A percentile compares a stretch with the other conserved stretches of the same genome.
phyloP scores from a whole-genome alignment of 2,888 invertebrate species.

The Antitype chi region DNA sequence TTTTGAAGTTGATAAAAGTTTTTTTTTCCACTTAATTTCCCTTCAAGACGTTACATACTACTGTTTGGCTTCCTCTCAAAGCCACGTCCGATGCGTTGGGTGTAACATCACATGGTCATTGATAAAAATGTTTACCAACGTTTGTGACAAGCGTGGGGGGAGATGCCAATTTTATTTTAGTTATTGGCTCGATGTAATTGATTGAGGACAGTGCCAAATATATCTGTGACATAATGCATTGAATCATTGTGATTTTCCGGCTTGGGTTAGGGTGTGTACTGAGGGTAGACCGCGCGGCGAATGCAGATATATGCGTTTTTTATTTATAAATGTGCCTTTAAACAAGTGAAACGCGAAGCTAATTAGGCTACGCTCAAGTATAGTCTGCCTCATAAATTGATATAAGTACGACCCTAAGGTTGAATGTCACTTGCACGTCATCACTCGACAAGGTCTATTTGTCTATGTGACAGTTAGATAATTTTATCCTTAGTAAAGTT shows the following conservation, averaged over 20 bases:
- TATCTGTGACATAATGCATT: constrained; percentile 55
- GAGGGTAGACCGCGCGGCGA: neutral
- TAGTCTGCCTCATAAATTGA: neutral
- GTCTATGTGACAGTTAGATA: neutral
- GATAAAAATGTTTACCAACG: constrained; percentile 54
- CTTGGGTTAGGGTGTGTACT: constrained; percentile 21
- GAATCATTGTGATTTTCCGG: constrained; percentile 58
- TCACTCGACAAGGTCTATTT: neutral
- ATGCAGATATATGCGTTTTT: neutral
- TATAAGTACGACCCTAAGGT: no score
- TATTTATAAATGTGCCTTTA: no score
- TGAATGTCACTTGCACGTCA: no score
- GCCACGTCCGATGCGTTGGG: constrained; percentile 36
- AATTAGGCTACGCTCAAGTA: neutral
- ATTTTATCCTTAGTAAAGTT: neutral
- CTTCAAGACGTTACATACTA: constrained; percentile 35
- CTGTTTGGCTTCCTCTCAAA: constrained; percentile 52
- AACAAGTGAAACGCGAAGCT: neutral
- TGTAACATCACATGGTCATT: constrained; percentile 51
- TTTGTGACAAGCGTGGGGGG: constrained; percentile 34
- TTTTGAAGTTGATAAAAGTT: neutral
- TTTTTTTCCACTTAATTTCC: constrained; percentile 31
- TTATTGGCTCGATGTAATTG: constrained; percentile 54
- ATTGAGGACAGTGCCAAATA: constrained; percentile 52
- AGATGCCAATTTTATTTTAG: constrained; percentile 59